Base-by-base conservation (phyloP, 2,888 invertebrate genomes). In the Gastracanthus pulcherrimus region DNA sequence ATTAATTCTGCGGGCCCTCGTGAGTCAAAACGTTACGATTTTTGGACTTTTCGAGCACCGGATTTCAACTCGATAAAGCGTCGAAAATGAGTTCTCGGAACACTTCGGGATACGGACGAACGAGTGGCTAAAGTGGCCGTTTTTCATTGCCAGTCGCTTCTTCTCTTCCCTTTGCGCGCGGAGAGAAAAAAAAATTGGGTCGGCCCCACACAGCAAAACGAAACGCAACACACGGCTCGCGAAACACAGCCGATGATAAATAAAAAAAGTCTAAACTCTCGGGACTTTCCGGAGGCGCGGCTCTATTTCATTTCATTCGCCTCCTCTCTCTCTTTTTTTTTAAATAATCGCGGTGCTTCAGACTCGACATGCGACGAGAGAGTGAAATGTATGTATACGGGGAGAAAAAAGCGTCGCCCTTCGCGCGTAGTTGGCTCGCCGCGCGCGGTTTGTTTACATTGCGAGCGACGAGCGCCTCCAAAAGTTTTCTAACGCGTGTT, bases 31-130 rank as follows among this genome's bases (percentile, higher is more conserved):
- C 9, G 76, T 69, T 26, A 60, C 48, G 51, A 81, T 36, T 67
- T 76, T 77, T 77, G 38, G 38, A n/a, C 16, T 34, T 72, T 55
- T 38, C 70, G 45, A 70, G 58, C 72, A 72, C 82, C 79, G 82
- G 82, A 82, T 82, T 82, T 82, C 82, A 36, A 80, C 76, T 80
- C 79, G 79, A 82, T 82, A 76, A 79, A 82, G 72, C 72, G 48
- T 72, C 72, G 76, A 80, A 82, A 82, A 82, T 82, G 79, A 80
- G 79, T 82, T 82, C 82, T 72, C 67, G 62, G 82, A 82, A 82
- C 51, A 72, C 76, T 76, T 13, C 23, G 71, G 72, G 76, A 76
- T 66, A 80, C 82, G 79, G 79, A 82, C 79, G 72, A 72, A 72
- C 79, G 82, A 79, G 51, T 72, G 76, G 34, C 36, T 67, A 81